A percentile compares a stretch with the other conserved stretches of the same genome.
phyloP scores from a whole-genome alignment of 2,113 vertebrate genomes.

The Crotalus viridis region DNA sequence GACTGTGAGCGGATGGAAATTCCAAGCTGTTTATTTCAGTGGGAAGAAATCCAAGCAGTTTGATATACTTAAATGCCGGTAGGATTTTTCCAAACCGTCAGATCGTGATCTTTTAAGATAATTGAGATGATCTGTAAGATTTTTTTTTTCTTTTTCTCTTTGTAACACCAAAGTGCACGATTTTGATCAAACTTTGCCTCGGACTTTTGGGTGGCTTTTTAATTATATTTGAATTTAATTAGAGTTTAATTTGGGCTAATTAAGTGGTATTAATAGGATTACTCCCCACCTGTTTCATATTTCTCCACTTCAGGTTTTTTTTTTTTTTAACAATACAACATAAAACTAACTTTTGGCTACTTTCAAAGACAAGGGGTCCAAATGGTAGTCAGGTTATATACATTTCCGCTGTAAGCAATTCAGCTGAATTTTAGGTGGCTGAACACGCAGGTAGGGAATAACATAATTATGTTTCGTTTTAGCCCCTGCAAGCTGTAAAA shows the following conservation, averaged over 20 bases:
- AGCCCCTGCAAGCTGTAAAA: conserved; percentile 49
- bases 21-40: conserved; percentile 6
- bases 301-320: not conserved
- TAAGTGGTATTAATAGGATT: not conserved
- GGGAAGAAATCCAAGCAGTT: not conserved
- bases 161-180: not conserved
- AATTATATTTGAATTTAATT: not conserved
- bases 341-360: not conserved
- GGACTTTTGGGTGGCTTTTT: conserved; percentile 37
- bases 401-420: not conserved
- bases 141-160: conserved; percentile 17
- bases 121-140: conserved; percentile 8
- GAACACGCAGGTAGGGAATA: conserved; percentile 38
- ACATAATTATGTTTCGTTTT: conserved; percentile 41
- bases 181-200: conserved; percentile 24
- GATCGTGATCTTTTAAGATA: not conserved
- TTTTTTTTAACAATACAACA: not conserved
- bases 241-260: not conserved
- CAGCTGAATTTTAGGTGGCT: conserved; percentile 35
- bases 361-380: not conserved
- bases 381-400: not conserved
- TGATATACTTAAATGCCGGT: not conserved
- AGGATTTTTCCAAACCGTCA: conserved; percentile 6
- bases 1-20: not conserved
- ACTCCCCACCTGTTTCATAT: not conserved